Conservation (phyloP, 2,113 vertebrate genomes). For the Mastomys coucha region DNA sequence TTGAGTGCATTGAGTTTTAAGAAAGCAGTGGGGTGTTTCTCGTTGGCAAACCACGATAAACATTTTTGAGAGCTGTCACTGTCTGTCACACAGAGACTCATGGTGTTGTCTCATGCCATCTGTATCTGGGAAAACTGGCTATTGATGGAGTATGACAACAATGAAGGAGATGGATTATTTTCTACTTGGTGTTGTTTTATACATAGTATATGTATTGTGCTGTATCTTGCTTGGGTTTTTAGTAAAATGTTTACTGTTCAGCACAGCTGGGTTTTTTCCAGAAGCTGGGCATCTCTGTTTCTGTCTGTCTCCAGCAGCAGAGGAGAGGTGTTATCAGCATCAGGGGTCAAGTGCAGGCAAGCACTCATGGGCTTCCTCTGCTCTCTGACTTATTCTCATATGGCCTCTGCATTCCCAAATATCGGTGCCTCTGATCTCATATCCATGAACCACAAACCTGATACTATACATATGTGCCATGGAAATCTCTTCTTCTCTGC, state of each 20-base stretch:
- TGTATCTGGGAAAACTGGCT: neutral
- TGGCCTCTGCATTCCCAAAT: too few relatives aligned
- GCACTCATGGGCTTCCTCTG: rapidly evolving
- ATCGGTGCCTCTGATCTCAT: neutral
- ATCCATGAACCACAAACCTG: neutral
- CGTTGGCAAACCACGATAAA: conserved; percentile 50
- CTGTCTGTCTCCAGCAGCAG: neutral
- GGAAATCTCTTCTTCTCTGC: neutral
- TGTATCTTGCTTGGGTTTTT: neutral
- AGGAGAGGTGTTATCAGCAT: neutral
- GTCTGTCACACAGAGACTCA: neutral
- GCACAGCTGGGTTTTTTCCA: neutral
- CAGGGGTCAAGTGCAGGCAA: neutral
- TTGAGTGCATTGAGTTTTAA: conserved; percentile 39
- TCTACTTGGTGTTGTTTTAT: neutral
- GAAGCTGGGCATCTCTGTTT: neutral
- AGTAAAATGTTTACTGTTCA: neutral
- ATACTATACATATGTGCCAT: neutral
- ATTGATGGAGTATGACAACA: neutral
- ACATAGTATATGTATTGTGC: neutral
- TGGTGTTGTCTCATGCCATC: neutral
- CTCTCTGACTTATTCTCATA: neutral
- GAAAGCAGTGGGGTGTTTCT: conserved; percentile 32
- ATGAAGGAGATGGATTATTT: neutral
- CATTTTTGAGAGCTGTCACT: neutral